Conservation (phyloP, 2,797 vertebrate species). For the Myoxocephalus aenaeus region DNA sequence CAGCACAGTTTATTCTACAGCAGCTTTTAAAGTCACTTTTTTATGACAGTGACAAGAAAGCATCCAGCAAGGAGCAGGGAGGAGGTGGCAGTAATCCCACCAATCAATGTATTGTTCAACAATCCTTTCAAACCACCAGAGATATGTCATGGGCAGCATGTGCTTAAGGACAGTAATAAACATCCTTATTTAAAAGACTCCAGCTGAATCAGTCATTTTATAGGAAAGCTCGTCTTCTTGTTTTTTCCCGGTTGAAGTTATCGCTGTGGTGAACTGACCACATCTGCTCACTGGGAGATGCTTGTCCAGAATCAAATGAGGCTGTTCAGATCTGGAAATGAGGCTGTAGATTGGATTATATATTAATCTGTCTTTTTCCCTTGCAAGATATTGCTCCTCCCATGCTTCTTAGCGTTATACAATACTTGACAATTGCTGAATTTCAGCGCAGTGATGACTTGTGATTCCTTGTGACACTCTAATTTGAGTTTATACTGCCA, state of each 20-base stretch:
- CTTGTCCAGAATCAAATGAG: conserved; percentile 68
- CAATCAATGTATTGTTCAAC: conserved; percentile 33
- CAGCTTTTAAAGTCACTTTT: conserved; percentile 28
- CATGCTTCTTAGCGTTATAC: conserved; percentile 76
- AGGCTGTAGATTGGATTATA: conserved; percentile 84
- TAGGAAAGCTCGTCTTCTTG: not conserved
- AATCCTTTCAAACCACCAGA: conserved; percentile 32
- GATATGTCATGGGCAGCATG: conserved; percentile 19
- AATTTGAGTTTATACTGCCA: conserved; percentile 75
- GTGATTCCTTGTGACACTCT: conserved; percentile 77
- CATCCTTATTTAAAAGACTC: conserved; percentile 10
- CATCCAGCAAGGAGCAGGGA: not conserved
- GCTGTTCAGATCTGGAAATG: conserved; percentile 75
- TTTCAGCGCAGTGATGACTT: conserved; percentile 67
- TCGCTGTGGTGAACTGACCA: conserved; percentile 56
- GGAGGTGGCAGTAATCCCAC: conserved; percentile 24
- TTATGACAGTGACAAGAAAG: conserved; percentile 16
- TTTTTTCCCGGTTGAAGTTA: conserved; percentile 6
- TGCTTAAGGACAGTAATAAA: conserved; percentile 20
- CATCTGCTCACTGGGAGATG: conserved; percentile 61
- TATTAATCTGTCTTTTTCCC: conserved; percentile 81
- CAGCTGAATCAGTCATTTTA: conserved; percentile 11
- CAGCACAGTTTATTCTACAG: not conserved
- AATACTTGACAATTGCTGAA: conserved; percentile 79
- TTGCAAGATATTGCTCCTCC: conserved; percentile 79